Evolutionary conservation across 2,797 vertebrate genomes (phyloP), one percentile per base, ranked within the genome.

Genomic region (Eidolon dupreanum): DNA sequence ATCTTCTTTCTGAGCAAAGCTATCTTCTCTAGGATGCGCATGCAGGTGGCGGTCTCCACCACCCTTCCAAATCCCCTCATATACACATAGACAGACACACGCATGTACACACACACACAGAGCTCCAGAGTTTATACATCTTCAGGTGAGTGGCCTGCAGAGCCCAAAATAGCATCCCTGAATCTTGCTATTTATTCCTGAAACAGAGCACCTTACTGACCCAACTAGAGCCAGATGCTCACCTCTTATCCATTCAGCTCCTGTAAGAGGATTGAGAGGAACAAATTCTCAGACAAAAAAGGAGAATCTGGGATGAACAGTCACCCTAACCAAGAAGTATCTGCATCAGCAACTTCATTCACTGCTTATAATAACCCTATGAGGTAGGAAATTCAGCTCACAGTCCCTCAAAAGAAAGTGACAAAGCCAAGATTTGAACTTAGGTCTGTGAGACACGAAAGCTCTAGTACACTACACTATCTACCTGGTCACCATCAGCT

Each of bases 321-420:
- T 75, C 82, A 26, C 59, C 26, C 46, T 65, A 20, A 71, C 57
- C 88, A 31, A 74, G 66, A 46, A 15, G 33, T 26, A 12, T 33
- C 73, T 59, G 16, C 26, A 55, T 77, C 16, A 15, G 43, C 38
- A 83, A 83, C 31, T 65, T 83, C 46, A n/a, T 24, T 24, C 12
- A 1, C 33, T 9, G 11, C 33, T 91, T 46, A 5, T 22, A 86
- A 66, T 33, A 55, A 51, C 51, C 46, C 66, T 7, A 19, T 19
- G 66, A 95, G 75, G 90, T 93, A 95, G 94, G 90, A 92, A 88
- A 94, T 41, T 79, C 13, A 94, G 71, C 61, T 57, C 68, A 12
- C 16, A 9, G 16, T 20, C 38, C 94, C 63, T 61, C 2, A 9
- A 11, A 43, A 95, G 63, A 53, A 94, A 93, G 7, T 65, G 68